Evolutionary conservation across 1,140 invertebrate species (phyloP), one percentile per base, ranked within the genome.

Genomic region (Calycopis cecrops): DNA sequence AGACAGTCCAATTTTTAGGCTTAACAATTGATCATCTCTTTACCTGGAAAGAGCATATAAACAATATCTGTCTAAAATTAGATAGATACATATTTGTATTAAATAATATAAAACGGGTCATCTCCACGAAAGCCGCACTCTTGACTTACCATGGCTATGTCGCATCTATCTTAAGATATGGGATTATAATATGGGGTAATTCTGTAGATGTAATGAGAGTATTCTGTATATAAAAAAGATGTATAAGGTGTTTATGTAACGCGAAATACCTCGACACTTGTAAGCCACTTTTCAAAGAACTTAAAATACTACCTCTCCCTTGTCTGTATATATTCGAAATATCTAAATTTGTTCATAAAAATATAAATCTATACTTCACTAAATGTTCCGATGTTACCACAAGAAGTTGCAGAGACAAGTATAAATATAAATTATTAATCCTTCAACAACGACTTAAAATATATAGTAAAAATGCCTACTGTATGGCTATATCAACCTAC

Each of bases 111-210:
- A 40, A 21, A 18, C 17, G 14, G 40, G n/a, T 16, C 12, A 21
- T 38, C 9, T 37, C 10, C 3, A n/a, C n/a, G n/a, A n/a, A 52
- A 38, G 33, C 50, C 4, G 50, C 50, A 1, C 16, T 52, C 2
- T 11, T 35, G 48, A 21, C 48, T 38, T 57, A 57, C 12, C 55
- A 52, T 11, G 38, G 59, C 35, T 55, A 50, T 50, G 51, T 57
- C 33, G 48, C 37, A 12, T 61, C 50, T 3, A 40, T 57, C 33
- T 28, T 61, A 18, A 53, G 52, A 18, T 61, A 61, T 33, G 51
- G 54, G 1, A 37, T 61, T 49, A 40, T 61, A n/a, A 54, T 61
- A 33, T 61, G 54, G 54, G 59, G 50, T 4, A 57, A 61, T 28
- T 53, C 54, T 11, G 17, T 34, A 35, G 12, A 52, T 35, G 38